Conservation (phyloP, 2,797 vertebrate species). For the Synaphobranchus kaupii region DNA sequence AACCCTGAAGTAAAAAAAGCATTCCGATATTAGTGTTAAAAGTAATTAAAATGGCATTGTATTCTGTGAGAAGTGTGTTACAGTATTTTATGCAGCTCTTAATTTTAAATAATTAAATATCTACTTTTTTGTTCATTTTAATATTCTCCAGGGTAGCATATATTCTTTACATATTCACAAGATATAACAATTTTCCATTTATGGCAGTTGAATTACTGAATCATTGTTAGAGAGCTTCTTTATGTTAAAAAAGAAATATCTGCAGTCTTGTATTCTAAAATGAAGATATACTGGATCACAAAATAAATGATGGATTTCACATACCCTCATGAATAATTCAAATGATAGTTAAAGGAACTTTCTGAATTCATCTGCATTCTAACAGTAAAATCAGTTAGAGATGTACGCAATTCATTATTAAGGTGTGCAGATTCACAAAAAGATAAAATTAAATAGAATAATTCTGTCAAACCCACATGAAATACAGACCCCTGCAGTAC, state of each 20-base stretch:
- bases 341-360: neutral
- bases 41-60: neutral
- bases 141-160: neutral
- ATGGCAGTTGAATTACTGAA: neutral
- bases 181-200: neutral
- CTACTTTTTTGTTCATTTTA: neutral
- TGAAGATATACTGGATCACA: conserved; percentile 10
- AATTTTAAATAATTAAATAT: neutral
- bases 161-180: neutral
- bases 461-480: neutral
- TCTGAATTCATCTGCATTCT: neutral
- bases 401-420: conserved; percentile 21
- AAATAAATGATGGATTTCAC: neutral
- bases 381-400: conserved; percentile 16
- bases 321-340: conserved; percentile 9
- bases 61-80: neutral
- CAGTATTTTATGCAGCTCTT: neutral
- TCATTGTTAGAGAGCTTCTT: neutral
- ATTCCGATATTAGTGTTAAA: neutral
- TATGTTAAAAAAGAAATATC: neutral
- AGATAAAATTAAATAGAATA: conserved; percentile 16
- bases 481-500: conserved; percentile 16
- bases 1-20: neutral
- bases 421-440: conserved; percentile 8
- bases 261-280: neutral